Evolutionary conservation across 2,113 vertebrate species (phyloP), one percentile per base, ranked within the genome.

Genomic region (Mesoclemmys tuberculata): DNA sequence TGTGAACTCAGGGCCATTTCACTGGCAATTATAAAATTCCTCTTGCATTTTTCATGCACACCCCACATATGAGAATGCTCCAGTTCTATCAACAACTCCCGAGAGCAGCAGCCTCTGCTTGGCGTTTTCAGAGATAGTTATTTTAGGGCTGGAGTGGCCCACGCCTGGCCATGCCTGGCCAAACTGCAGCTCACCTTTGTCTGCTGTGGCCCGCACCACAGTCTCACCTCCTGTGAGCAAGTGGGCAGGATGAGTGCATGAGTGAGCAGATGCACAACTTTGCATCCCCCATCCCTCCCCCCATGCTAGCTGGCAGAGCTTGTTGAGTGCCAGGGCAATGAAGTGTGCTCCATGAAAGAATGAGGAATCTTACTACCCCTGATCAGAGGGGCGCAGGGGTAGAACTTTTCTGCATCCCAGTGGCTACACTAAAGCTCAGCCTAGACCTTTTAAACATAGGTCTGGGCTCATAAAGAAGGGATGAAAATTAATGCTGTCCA

Each of bases 371-470:
- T 61, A 6, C 56, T 61, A 11, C 11, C 56, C 27, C 56, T 31
- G 56, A 29, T 29, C 56, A 61, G 56, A 31, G 27, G 27, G 29
- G 27, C 27, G 14, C 27, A 61, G 29, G 56, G 56, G 29, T 61
- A 31, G 56, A 61, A 61, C 14, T 61, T 29, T 14, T 61, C 56
- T 61, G 13, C 29, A 29, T 13, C 29, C 24, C 52, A 2, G n/a
- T 46, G 56, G 82, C 80, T 11, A 38, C 21, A n/a, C 61, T 1
- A 0, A 0, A 64, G 44, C 61, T 81, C 22, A 0, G 16, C 80
- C 90, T 1, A 1, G 31, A 58, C 56, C 56, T 61, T 61, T 61
- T 29, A 61, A 29, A n/a, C 31, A 64, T 35, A 31, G 31, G 31
- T 14, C 58, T 35, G 31, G 58, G 31, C 61, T 64, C 61, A 64